Conservation (phyloP, 2,888 invertebrate species). For the Eristalis arbustorum region DNA sequence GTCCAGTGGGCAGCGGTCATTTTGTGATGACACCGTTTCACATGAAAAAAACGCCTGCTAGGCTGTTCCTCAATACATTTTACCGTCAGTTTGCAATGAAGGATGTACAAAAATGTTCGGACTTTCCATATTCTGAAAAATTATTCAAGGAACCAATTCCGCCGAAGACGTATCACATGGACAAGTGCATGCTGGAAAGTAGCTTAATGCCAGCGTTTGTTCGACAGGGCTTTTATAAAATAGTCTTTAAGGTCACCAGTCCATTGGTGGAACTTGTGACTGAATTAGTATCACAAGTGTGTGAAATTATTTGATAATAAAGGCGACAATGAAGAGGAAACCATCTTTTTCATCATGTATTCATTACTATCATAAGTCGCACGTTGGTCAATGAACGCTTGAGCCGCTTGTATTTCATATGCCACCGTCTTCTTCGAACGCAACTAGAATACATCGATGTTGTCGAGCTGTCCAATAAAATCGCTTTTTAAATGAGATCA, state of each 20-base stretch:
- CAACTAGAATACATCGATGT: too few relatives aligned
- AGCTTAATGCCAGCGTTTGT: not conserved
- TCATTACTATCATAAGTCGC: too few relatives aligned
- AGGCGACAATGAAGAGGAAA: not conserved
- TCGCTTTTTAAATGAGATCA: too few relatives aligned
- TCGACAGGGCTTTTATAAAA: not conserved
- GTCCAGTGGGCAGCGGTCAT: not conserved
- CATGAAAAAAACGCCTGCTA: not conserved
- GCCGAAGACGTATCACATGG: not conserved
- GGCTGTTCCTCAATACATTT: not conserved
- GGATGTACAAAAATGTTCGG: not conserved
- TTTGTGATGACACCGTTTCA: not conserved
- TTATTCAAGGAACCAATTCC: not conserved
- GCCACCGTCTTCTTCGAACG: too few relatives aligned
- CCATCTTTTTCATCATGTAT: too few relatives aligned
- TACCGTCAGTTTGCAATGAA: not conserved
- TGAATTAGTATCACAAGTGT: not conserved
- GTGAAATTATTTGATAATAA: not conserved
- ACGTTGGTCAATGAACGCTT: too few relatives aligned
- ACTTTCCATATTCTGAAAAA: not conserved
- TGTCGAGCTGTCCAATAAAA: too few relatives aligned
- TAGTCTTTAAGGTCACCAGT: not conserved
- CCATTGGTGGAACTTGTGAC: not conserved
- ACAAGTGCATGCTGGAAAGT: not conserved
- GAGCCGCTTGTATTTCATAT: too few relatives aligned